Base-by-base conservation (phyloP, 2,888 invertebrate species). In the Epirrhoe tristata region DNA sequence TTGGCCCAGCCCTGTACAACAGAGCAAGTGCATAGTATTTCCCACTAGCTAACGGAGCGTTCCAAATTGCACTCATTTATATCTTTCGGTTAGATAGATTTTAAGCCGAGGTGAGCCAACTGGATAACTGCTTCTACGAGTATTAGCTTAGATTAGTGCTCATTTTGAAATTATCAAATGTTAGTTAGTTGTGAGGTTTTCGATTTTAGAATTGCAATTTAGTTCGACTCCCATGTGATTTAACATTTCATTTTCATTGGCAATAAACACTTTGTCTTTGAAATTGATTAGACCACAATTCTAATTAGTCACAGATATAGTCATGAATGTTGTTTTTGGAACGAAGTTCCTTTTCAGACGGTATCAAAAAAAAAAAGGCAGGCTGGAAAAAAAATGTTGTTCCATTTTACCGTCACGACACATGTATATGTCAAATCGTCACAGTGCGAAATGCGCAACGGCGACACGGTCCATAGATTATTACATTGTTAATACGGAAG, bases 41-140 rank as follows among this genome's bases (percentile, higher is more conserved):
- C n/a, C 61, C 54, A 58, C 5, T 34, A 53, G 53, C 54, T 68
- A 68, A 68, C 64, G 51, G 63, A 61, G 67, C 64, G 54, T 57
- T 17, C 60, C 60, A 64, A 64, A 68, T 68, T 64, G 60, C 43
- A 34, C 57, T 54, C 64, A 46, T 64, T 68, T 60, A 60, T 68
- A 64, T 60, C 64, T 58, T 54, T 54, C 53, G 67, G 67, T 61
- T 67, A 68, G 64, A 64, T 68, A 68, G 67, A 64, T 64, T 68
- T 64, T 61, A 64, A 64, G 55, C 51, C 14, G 55, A 54, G 48
- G 48, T 56, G 39, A 50, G 17, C 58, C 57, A 56, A 51, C 54
- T 54, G 60, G 64, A 61, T 67, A 57, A 67, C 51, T 39, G 52
- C n/a, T 57, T 36, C 39, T 34, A 52, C 52, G 36, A 64, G 55